Evolutionary conservation across 2,888 invertebrate species (phyloP), one percentile per base, ranked within the genome.

Genomic region (Lasioglossum calceatum): DNA sequence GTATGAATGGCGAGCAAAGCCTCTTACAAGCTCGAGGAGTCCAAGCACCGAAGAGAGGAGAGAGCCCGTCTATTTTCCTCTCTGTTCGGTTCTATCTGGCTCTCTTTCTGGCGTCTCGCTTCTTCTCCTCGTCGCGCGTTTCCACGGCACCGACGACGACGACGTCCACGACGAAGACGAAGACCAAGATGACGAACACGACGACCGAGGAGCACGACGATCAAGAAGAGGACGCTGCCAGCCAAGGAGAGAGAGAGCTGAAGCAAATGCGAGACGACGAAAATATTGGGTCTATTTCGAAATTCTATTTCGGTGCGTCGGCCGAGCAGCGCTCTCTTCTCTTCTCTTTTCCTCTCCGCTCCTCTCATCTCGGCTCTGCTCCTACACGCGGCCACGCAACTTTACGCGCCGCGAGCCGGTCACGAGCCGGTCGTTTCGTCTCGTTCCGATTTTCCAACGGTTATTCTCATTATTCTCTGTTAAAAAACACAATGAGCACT

Each of bases 261-360:
- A 90, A 85, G 92, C 92, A 94, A 94, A 95, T 92, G 94, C 94
- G 94, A 93, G 94, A 93, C 95, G 95, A 95, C 95, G 95, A 95
- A 95, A 95, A 95, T 95, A 95, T 95, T 95, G 94, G 95, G 93
- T 95, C 95, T 95, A 95, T 95, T 95, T 95, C 94, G 94, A 95
- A 95, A 95, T 95, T 95, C 95, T 95, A 95, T 95, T 95, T 95
- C 91, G 93, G 95, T 93, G 88, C 92, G 93, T 91, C 94, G 94
- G 94, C 92, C 93, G 93, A 93, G 89, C 89, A 90, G 61, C 61
- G 61, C 8, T 54, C 54, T 23, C 23, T n/a, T 10, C 50, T 23
- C 50, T 23, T 19, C 50, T 23, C 50, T 23, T 23, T 23, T 23
- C 23, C n/a, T 54, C 54, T 54, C 54, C 3, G 10, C 23, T 54